Percentiles rank a stretch among this genome's conserved stretches.
Evolutionary conservation across 2,888 invertebrate species (phyloP).

Genomic region (Auanema freiburgensis): DNA sequence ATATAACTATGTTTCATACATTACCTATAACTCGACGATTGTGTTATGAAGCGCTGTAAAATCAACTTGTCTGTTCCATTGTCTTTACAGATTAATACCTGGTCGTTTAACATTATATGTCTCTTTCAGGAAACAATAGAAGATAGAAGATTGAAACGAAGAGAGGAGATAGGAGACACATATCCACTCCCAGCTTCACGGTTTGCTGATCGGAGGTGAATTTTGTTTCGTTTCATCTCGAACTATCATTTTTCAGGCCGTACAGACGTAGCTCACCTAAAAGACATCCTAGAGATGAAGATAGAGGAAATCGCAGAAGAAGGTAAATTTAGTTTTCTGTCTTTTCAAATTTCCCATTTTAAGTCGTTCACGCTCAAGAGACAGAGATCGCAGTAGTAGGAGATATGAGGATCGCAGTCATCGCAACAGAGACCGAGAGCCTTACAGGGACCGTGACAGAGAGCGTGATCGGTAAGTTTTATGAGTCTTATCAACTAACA

Average conservation of each 20-base stretch:
- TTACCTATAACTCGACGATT: too few relatives aligned
- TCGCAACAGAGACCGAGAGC: too few relatives aligned
- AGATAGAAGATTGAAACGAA: constrained; percentile 45
- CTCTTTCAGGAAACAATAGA: constrained; percentile 51
- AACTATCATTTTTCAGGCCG: background rate
- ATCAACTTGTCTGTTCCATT: too few relatives aligned
- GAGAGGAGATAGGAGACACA: constrained; percentile 26
- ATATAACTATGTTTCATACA: too few relatives aligned
- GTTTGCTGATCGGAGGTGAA: constrained; percentile 11
- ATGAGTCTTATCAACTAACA: background rate
- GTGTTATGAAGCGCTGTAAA: too few relatives aligned
- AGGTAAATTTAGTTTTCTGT: constrained; percentile 7
- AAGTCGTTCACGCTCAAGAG: constrained; percentile 15
- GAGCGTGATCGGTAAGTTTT: constrained; percentile 9
- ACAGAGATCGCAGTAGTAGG: constrained; percentile 17
- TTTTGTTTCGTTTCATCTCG: background rate
- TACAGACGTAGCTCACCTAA: constrained; percentile 1
- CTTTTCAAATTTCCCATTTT: background rate
- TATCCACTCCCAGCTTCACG: constrained; percentile 12
- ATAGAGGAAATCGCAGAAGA: constrained; percentile 26
- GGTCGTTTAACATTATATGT: background rate
- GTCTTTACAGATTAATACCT: too few relatives aligned
- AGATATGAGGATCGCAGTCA: too few relatives aligned
- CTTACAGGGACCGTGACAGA: constrained; percentile 10
- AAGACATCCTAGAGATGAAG: constrained; percentile 10